Evolutionary conservation across 1,140 invertebrate genomes (phyloP), one percentile per base, ranked within the genome.

Genomic region (Drosophila watanabei): DNA sequence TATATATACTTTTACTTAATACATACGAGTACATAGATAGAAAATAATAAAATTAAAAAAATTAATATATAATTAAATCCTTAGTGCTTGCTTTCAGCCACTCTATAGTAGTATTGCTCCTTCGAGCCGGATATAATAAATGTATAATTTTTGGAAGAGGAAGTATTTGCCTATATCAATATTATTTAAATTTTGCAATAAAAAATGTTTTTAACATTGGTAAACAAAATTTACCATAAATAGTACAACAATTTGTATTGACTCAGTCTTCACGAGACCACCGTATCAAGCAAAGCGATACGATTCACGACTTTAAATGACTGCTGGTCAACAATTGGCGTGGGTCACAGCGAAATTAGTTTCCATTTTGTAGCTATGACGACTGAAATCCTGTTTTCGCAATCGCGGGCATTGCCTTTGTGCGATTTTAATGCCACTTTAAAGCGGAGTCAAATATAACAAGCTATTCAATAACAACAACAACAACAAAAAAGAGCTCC

Each of bases 361-460:
- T 61, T 37, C 24, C 5, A 45, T 35, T 79, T 79, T 32, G 82
- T 86, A 64, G 18, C 79, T 71, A 79, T 41, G 54, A 39, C 79
- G 35, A 82, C 57, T 24, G 20, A 33, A 41, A 24, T 33, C 70
- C 46, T 54, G 49, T 58, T 61, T 71, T 61, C 43, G 37, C 57
- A 65, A 75, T 70, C 65, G 54, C 18, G 35, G 60, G 20, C 39
- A 51, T 9, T 13, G 35, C 43, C 46, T 61, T 73, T 76, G 66
- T 56, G 65, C 39, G 62, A 58, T 69, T 71, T 37, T n/a, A 70
- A 64, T 70, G 35, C 56, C 79, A 57, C 54, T 79, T 75, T 81
- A 62, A 70, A 75, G 45, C 68, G 52, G 61, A 32, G 35, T 61
- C 52, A 70, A 85, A 75, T 69, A 76, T 83, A 88, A 80, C 75